phyloP scores from a whole-genome alignment of 2,797 vertebrate species.

The Melanotaenia trifasciata region DNA sequence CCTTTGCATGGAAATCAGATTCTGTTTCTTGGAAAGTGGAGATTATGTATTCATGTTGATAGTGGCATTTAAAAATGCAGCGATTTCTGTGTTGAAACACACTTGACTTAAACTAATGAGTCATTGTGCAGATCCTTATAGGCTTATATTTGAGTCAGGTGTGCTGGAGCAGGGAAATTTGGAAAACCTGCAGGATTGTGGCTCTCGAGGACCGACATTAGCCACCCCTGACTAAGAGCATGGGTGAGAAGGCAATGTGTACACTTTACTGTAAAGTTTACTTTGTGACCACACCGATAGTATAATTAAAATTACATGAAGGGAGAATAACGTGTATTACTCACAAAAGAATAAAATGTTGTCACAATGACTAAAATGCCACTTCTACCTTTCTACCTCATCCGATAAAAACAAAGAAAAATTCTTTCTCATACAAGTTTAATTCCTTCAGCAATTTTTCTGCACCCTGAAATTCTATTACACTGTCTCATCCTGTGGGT shows the following conservation, averaged over 20 bases:
- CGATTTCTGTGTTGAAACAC: too few species aligned
- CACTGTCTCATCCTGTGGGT: not conserved
- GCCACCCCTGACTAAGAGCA: too few species aligned
- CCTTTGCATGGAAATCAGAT: constrained; percentile 19
- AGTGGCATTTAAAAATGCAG: not conserved
- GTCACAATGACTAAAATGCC: constrained; percentile 13
- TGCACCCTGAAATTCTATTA: constrained; percentile 25
- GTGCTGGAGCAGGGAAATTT: too few species aligned
- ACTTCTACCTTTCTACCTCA: constrained; percentile 6
- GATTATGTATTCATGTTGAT: constrained; percentile 11
- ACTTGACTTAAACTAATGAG: too few species aligned
- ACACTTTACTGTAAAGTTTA: too few species aligned
- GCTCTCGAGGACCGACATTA: too few species aligned
- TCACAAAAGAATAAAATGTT: constrained; percentile 5
- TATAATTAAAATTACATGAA: not conserved
- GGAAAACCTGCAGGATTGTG: too few species aligned
- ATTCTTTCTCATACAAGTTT: constrained; percentile 13
- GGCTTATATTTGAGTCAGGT: too few species aligned
- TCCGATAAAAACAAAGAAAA: not conserved
- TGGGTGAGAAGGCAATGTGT: too few species aligned
- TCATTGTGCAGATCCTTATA: too few species aligned
- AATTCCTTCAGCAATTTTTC: constrained; percentile 14
- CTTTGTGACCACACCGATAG: not conserved
- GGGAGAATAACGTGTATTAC: not conserved
- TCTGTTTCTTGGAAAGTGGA: constrained; percentile 22